These are phyloP conservation scores for Oncorhynchus mykiss DNA, from an alignment of 2,113 vertebrate genomes.

Conservation along the genomic window DNA sequence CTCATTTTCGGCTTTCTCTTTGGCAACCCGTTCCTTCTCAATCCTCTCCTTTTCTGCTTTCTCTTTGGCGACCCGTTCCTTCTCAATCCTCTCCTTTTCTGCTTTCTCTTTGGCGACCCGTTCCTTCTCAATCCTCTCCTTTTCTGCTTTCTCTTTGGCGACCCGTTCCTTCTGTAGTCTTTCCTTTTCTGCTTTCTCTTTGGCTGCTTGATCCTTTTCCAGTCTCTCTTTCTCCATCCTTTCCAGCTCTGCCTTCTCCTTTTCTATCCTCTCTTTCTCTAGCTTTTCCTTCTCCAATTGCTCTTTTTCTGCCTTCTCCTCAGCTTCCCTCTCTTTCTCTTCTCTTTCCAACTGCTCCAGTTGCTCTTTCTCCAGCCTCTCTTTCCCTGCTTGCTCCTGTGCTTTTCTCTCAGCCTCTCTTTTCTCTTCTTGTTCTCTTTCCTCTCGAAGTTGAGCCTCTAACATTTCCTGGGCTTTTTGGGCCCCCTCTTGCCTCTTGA, in stretches of 20 bases:
- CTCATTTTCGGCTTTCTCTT: conserved; percentile 31
- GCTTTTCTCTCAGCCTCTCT: conserved; percentile 11
- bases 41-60: not conserved
- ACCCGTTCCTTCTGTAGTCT: not conserved
- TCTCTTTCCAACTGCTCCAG: not conserved
- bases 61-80: not conserved
- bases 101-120: no score
- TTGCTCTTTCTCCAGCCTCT: conserved; percentile 41
- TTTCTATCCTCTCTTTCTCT: not conserved
- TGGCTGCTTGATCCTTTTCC: not conserved
- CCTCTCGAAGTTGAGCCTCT: conserved; percentile 52
- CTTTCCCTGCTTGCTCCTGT: conserved; percentile 12
- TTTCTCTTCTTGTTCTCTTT: conserved; percentile 16
- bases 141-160: not conserved
- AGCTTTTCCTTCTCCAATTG: not conserved
- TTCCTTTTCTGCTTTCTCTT: not conserved
- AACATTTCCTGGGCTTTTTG: conserved; percentile 66
- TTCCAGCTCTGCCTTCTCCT: conserved; percentile 3
- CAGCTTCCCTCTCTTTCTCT: not conserved
- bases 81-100: not conserved
- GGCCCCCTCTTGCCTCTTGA: conserved; percentile 53
- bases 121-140: not conserved
- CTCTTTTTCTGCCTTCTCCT: not conserved
- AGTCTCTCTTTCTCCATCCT: not conserved
- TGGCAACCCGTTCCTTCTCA: no score